Conservation (phyloP, 2,113 vertebrate genomes). For the Tachysurus fulvidraco region DNA sequence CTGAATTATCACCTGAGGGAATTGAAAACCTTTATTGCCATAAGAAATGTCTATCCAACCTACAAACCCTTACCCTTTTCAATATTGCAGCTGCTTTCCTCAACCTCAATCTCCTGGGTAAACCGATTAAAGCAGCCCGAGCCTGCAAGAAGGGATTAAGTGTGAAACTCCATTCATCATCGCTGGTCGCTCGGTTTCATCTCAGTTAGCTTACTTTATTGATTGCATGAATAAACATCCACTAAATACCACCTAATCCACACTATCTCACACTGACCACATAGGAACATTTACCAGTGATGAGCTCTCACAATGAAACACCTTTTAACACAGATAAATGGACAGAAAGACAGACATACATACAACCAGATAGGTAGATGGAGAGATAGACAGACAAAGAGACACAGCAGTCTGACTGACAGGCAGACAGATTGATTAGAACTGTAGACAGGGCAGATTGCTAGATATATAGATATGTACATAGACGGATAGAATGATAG, state of each 20-base stretch:
- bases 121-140: constrained; percentile 52
- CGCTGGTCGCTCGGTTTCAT: constrained; percentile 7
- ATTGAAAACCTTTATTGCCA: background rate
- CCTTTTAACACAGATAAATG: background rate
- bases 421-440: background rate
- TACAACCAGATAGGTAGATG: background rate
- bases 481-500: background rate
- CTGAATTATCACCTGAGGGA: background rate
- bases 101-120: constrained; percentile 51
- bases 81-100: constrained; percentile 30
- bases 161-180: constrained; percentile 46
- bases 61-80: background rate
- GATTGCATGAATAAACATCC: constrained; percentile 19
- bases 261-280: constrained; percentile 1
- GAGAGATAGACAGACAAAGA: background rate
- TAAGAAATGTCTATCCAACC: background rate
- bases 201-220: constrained; percentile 10
- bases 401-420: background rate
- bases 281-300: background rate
- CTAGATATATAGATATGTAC: background rate
- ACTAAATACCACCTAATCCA: constrained; percentile 13
- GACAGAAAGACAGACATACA: background rate
- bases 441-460: background rate
- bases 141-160: constrained; percentile 40
- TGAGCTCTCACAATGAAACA: background rate